Base-by-base conservation (phyloP, 2,888 invertebrate genomes). In the Melipona bicolor region DNA sequence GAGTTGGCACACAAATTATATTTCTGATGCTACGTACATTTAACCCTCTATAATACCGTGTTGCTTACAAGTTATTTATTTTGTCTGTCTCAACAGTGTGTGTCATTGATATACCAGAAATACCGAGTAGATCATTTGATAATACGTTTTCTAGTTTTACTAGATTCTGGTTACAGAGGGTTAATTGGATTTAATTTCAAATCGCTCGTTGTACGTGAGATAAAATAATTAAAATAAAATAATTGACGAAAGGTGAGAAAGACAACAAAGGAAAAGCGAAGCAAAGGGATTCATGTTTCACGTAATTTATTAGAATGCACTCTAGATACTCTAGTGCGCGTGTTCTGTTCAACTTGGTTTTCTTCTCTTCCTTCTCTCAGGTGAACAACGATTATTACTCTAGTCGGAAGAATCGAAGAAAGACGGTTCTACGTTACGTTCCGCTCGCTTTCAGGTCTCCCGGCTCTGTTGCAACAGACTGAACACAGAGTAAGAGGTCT, bases 401-500 rank as follows among this genome's bases (percentile, higher is more conserved):
- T 27, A 61, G 9, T 27, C 24, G 27, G 61, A 61, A 61, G 61
- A 24, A 61, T 61, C 27, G 27, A 27, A 61, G 61, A 9, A 24
- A 27, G 61, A 61, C 27, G 19, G 27, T 19, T 61, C 27, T 32
- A 61, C 9, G 27, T 61, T 61, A 27, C 24, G 61, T 9, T 61
- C 27, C 19, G 0, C 2, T 17, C 19, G 19, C 19, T 61, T 61
- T 32, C 19, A 50, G 4, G 73, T 59, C 17, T 19, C 27, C 13
- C 59, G 15, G 61, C 56, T 49, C 17, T 21, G 36, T 67, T 59
- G 52, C 5, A 81, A 78, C 49, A 81, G 3, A 21, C 52, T 81
- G 27, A 43, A 81, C 32, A 54, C 65, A 5, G 81, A 78, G n/a
- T 81, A 81, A 6, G 71, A 72, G 6, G 67, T 61, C 43, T 78